Evolutionary conservation across 2,888 invertebrate species (phyloP).

Genomic region (Dyspetes luteomarginatus): DNA sequence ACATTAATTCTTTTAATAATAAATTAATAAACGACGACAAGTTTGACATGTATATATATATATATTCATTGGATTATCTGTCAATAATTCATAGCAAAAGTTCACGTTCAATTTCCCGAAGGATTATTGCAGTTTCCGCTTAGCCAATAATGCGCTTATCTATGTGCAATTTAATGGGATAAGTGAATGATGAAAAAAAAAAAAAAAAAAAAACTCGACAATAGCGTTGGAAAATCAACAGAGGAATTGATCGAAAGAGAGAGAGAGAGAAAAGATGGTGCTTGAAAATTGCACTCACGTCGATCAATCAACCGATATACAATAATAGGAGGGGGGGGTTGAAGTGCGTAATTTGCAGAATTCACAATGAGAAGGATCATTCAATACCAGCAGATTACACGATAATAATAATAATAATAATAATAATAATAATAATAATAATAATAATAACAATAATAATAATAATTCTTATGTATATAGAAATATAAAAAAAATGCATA

Average conservation of each 20-base stretch:
- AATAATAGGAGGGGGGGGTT: neutral
- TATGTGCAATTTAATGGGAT: neutral
- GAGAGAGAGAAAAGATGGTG: neutral
- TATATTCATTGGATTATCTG: neutral
- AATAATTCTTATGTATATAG: neutral
- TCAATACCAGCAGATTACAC: neutral
- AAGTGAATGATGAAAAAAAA: neutral
- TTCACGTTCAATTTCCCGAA: neutral
- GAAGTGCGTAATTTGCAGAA: neutral
- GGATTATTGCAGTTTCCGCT: neutral
- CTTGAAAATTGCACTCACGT: neutral
- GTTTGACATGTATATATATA: neutral
- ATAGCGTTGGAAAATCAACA: neutral
- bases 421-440: neutral
- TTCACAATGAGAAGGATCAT: neutral
- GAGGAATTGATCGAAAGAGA: neutral
- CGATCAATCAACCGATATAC: conserved; percentile 1
- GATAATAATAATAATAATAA: neutral
- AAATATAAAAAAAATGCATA: no score
- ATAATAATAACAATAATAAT: neutral
- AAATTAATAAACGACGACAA: neutral
- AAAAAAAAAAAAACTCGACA: neutral
- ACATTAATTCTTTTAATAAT: neutral
- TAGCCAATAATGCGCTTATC: neutral
- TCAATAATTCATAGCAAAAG: neutral